Evolutionary conservation across 2,888 invertebrate species (phyloP), one percentile per base, ranked within the genome.

Genomic region (Pollenia labialis): DNA sequence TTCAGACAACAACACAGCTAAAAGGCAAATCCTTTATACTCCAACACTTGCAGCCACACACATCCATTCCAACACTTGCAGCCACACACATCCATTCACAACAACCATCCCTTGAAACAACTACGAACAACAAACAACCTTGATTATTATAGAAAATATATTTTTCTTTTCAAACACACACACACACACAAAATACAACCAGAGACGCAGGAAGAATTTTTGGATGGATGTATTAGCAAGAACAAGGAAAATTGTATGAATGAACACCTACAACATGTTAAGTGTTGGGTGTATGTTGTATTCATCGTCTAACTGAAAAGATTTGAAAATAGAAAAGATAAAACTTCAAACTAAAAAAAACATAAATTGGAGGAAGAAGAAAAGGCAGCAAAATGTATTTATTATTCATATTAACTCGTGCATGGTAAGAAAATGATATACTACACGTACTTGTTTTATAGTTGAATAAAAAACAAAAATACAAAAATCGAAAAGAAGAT

Each of bases 321-420:
- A 62, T 64, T 40, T 46, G 52, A 52, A 42, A 16, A 66, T 40
- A 44, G 75, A 32, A 44, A 40, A 54, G 83, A 80, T 76, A 81
- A 83, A 83, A 76, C 76, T 83, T 11, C 18, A 11, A 60, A 75
- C 23, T 56, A 42, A 12, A 23, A 58, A n/a, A 11, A 46, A 56
- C 32, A 32, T 32, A 32, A 32, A 32, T 32, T 32, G 32, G 32
- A 54, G 8, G 12, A 56, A 50, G 8, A 23, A 46, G 10, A 72
- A 64, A 8, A 68, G 52, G 54, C 52, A 64, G 23, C 68, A 75
- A 80, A 83, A 66, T 71, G 54, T 83, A 72, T 66, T 66, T 79
- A 80, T 86, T 74, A 81, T 87, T 60, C 66, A 76, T 72, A 76
- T 86, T 66, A 80, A 83, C 58, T 83, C 80, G 76, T 86, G 86